These are phyloP conservation scores for Drosophila lacicola DNA, from an alignment of 2,888 invertebrate genomes.

Conservation along the genomic window DNA sequence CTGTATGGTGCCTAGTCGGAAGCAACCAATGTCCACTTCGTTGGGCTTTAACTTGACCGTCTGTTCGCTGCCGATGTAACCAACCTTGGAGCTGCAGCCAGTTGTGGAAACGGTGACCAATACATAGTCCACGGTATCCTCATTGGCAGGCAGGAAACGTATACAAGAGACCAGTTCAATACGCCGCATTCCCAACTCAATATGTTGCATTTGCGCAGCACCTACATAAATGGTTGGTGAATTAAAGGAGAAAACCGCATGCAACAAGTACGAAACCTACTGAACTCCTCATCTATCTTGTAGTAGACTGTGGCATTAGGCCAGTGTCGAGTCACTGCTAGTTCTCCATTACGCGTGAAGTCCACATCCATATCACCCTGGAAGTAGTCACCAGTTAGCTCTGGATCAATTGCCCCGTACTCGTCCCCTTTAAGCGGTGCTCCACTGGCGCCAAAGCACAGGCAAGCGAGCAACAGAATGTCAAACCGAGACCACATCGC, in stretches of 20 bases:
- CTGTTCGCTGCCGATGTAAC: conserved; percentile 86
- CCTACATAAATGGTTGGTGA: conserved; percentile 38
- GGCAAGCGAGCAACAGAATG: conserved; percentile 12
- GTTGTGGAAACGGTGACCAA: conserved; percentile 65
- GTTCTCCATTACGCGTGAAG: conserved; percentile 86
- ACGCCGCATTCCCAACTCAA: conserved; percentile 89
- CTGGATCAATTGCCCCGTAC: conserved; percentile 86
- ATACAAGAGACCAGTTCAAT: conserved; percentile 91
- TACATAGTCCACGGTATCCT: conserved; percentile 66
- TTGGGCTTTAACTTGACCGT: conserved; percentile 64
- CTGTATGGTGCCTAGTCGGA: conserved; percentile 86
- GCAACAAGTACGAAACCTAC: conserved; percentile 27
- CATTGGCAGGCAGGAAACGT: conserved; percentile 87
- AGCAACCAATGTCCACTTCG: conserved; percentile 74
- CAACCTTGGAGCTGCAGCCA: conserved; percentile 92
- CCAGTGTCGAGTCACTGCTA: conserved; percentile 87
- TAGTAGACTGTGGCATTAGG: conserved; percentile 89
- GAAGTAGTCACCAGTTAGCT: conserved; percentile 90
- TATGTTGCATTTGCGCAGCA: conserved; percentile 86
- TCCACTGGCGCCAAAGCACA: conserved; percentile 4
- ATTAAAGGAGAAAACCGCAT: background rate
- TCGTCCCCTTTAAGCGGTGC: conserved; percentile 12
- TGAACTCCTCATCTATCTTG: conserved; percentile 67
- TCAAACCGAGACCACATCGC: conserved; percentile 22
- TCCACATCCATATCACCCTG: conserved; percentile 91